Percentiles rank a stretch among this genome's conserved stretches.
phyloP scores from a whole-genome alignment of 2,888 invertebrate species.

The Leucoma salicis region DNA sequence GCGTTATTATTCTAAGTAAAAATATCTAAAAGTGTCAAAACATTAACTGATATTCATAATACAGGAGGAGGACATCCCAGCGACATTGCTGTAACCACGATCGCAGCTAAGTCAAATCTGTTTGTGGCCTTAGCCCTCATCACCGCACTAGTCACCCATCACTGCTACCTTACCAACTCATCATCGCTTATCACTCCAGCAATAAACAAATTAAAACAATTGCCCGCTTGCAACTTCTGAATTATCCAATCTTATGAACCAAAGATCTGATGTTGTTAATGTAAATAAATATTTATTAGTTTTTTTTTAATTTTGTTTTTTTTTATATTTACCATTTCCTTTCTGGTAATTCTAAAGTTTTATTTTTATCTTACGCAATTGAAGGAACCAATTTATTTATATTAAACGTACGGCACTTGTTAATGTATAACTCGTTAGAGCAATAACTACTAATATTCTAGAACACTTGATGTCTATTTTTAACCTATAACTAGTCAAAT shows the following conservation, averaged over 20 bases:
- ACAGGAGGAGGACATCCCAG: conserved; percentile 79
- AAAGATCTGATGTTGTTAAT: conserved; percentile 54
- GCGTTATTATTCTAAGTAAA: no score
- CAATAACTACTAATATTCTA: conserved; percentile 70
- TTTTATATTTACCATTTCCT: conserved; percentile 41
- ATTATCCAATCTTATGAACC: conserved; percentile 37
- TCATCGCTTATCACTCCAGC: conserved; percentile 60
- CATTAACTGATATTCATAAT: conserved; percentile 29
- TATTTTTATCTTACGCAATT: conserved; percentile 29
- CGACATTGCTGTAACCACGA: conserved; percentile 70
- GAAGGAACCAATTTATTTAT: conserved; percentile 60
- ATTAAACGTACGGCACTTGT: conserved; percentile 50
- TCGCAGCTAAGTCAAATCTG: conserved; percentile 77
- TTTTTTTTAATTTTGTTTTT: conserved; percentile 31
- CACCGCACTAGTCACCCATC: conserved; percentile 61
- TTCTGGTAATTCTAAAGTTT: conserved; percentile 24
- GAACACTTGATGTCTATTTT: conserved; percentile 71
- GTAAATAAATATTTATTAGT: conserved; percentile 57
- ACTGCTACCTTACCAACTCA: conserved; percentile 74
- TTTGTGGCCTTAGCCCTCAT: conserved; percentile 69
- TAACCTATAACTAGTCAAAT: conserved; percentile 53
- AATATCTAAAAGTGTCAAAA: no score
- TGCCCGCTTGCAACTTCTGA: conserved; percentile 53
- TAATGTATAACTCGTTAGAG: conserved; percentile 67
- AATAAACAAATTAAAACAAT: conserved; percentile 39